Evolutionary conservation across 1,140 invertebrate genomes (phyloP).

Genomic region (Cataglyphis hispanica): DNA sequence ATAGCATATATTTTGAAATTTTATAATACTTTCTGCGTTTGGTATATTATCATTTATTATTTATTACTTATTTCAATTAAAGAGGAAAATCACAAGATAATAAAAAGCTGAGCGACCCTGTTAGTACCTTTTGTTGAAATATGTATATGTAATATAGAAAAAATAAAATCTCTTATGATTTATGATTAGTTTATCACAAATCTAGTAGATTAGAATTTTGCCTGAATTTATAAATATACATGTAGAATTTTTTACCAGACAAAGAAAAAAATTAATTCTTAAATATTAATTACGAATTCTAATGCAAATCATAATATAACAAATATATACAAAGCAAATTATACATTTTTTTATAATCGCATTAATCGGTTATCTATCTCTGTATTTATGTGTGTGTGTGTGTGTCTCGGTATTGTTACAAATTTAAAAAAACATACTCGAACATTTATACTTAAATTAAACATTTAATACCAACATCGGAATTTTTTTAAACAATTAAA

Average conservation of each 20-base stretch:
- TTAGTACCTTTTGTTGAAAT: neutral
- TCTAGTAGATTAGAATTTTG: neutral
- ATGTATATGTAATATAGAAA: neutral
- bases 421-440: conserved; percentile 12
- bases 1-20: too few species aligned
- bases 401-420: neutral
- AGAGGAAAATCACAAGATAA: neutral
- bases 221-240: neutral
- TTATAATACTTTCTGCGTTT: neutral
- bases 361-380: neutral
- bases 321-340: conserved; percentile 9
- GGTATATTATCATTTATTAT: neutral
- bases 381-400: too few species aligned
- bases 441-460: neutral
- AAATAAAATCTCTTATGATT: neutral
- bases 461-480: neutral
- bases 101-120: neutral
- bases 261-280: neutral
- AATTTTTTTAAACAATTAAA: conserved; percentile 2
- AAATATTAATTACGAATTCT: neutral
- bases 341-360: neutral
- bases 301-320: conserved; percentile 5
- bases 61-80: neutral
- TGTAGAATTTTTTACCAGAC: neutral
- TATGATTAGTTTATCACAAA: neutral